Evolutionary conservation across 2,888 invertebrate genomes (phyloP), one percentile per base, ranked within the genome.

Genomic region (Bellardia bayeri): DNA sequence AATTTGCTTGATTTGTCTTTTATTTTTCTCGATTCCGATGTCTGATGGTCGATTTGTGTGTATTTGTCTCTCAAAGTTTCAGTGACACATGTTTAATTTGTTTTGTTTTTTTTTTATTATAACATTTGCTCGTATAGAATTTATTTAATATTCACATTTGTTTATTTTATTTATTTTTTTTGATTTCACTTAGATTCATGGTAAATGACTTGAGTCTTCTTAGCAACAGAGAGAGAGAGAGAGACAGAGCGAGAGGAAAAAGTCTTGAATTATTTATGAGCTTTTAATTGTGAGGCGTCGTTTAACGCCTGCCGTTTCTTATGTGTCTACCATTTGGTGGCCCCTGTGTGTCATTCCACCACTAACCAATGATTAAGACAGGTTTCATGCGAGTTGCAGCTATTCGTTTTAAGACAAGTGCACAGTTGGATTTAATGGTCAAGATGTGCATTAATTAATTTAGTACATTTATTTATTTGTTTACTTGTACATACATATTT

Each of bases 241-340:
- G 14, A 37, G 4, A 14, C 6, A 37, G 7, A 40, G 45, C 30
- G 9, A 78, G 33, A 49, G 14, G 33, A 66, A 54, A 66, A 40
- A 71, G 23, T 71, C 51, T 75, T 84, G 58, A 68, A 79, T 88
- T 88, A 89, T 88, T 88, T 88, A 88, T 89, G 74, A 81, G 68
- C 56, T 89, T 88, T 88, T 88, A 89, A 86, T 88, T 89, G 82
- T 89, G 66, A 85, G 87, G 87, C 87, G 87, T 85, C 74, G 42
- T 58, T 74, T 64, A 82, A 85, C 85, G 85, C 87, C 85, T 84
- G 82, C n/a, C 82, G 72, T 63, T 86, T 79, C 30, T 2, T 54
- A 33, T 76, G 72, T 58, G 54, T 51, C 30, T 72, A 58, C 66
- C 58, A 54, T 45, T 42, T n/a, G 54, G 61, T 76, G 76, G 71